A percentile compares a stretch with the other conserved stretches of the same genome.
These are phyloP conservation scores for Corydoras maculifer DNA, from an alignment of 2,113 vertebrate genomes.

Conservation along the genomic window DNA sequence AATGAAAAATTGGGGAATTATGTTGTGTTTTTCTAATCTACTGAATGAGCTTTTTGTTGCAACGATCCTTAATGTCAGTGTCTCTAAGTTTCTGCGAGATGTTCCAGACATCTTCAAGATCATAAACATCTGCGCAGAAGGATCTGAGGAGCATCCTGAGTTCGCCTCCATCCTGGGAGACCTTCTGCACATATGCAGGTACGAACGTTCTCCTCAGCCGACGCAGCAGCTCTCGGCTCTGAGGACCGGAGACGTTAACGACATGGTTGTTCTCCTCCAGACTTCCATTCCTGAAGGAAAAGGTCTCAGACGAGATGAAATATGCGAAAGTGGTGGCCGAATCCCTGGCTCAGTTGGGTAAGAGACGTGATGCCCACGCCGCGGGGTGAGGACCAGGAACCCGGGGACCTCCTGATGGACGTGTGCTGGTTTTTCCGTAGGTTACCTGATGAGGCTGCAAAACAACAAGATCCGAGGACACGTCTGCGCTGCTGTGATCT, in stretches of 20 bases:
- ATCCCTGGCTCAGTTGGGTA: neutral
- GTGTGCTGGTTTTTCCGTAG: neutral
- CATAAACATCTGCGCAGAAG: neutral
- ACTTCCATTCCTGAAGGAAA: neutral
- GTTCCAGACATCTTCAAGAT: neutral
- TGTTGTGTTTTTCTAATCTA: too few relatives aligned
- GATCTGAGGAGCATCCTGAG: neutral
- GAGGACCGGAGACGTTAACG: too few relatives aligned
- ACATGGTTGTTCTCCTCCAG: neutral
- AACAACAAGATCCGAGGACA: neutral
- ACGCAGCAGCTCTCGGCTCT: too few relatives aligned
- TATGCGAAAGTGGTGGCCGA: neutral
- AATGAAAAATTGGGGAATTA: too few relatives aligned
- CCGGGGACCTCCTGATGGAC: neutral
- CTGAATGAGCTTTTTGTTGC: too few relatives aligned
- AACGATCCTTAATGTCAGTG: neutral
- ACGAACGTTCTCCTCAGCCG: neutral
- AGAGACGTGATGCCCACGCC: neutral
- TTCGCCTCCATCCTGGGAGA: neutral
- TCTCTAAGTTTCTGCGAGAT: neutral
- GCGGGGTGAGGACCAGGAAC: neutral
- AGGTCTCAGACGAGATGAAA: neutral
- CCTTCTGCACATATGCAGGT: neutral
- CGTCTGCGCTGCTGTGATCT: neutral
- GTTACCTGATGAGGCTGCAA: neutral